Evolutionary conservation across 1,140 invertebrate genomes (phyloP), one percentile per base, ranked within the genome.

Genomic region (Heliconius congener): DNA sequence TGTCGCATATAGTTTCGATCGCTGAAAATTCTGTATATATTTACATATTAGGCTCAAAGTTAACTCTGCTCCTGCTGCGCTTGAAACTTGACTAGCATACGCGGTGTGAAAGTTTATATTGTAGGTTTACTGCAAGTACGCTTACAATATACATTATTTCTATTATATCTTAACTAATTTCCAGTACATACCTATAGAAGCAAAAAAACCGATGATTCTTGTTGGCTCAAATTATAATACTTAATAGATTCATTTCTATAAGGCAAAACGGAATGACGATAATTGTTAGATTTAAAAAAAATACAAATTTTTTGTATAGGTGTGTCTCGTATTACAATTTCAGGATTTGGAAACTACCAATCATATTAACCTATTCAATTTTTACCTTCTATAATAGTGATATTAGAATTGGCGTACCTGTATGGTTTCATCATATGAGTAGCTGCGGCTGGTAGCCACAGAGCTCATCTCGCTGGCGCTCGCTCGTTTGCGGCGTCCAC

Each of bases 381-480:
- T 42, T 42, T 9, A 42, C 42, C 42, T 1, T 42, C 42, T 11
- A 42, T 42, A 42, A 42, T 42, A 42, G 16, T 52, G 18, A 52
- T 52, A 37, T 16, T 50, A 18, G 42, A 19, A 57, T 52, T 57
- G 60, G 2, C 72, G 18, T 84, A 93, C 92, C 88, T 93, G 91
- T 87, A 94, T 89, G 57, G 92, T 94, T 85, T 94, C 92, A 90
- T 94, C 92, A 81, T 89, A 94, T 39, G 92, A 90, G 80, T 90
- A 93, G 83, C 85, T 90, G 84, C 86, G 88, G 81, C 84, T 85
- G 8, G 85, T 74, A 55, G 85, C 86, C 85, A 85, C 86, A 70
- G 85, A 85, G 84, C 85, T 91, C 91, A 93, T 93, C 81, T 94
- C 91, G 89, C 85, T 87, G 83, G 85, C 83, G 90, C 87, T 86